A percentile compares a stretch with the other conserved stretches of the same genome.
Conservation (phyloP, 2,888 invertebrate species). For the Carpatolechia fugitivella region DNA sequence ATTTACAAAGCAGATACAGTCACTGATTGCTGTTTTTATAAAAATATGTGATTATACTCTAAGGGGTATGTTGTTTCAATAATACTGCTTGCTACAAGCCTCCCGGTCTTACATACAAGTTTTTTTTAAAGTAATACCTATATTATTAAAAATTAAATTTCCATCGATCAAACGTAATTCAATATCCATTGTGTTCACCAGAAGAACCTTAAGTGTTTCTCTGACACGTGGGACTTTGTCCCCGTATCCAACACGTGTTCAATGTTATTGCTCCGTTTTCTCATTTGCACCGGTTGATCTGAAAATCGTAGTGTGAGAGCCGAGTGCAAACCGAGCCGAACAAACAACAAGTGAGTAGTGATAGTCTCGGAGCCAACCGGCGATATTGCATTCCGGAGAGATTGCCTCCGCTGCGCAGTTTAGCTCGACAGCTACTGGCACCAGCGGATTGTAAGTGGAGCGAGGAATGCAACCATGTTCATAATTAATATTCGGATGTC, state of each 20-base stretch:
- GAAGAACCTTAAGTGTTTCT: background rate
- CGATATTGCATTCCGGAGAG: constrained; percentile 33
- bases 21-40: no score
- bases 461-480: background rate
- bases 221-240: background rate
- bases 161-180: no score
- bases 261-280: background rate
- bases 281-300: constrained; percentile 5
- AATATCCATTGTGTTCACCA: no score
- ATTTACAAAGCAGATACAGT: no score
- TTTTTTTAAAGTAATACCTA: no score
- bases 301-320: constrained; percentile 5
- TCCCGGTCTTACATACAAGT: no score
- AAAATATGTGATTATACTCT: no score
- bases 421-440: constrained; percentile 7
- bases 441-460: background rate
- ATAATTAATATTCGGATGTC: background rate
- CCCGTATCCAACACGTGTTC: background rate
- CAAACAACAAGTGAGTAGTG: constrained; percentile 10
- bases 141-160: no score
- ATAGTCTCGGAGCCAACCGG: constrained; percentile 23
- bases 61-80: no score
- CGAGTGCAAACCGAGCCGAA: constrained; percentile 6
- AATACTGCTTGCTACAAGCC: no score
- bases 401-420: constrained; percentile 19